Conservation (phyloP, 2,888 invertebrate genomes). For the Tholera decimalis region DNA sequence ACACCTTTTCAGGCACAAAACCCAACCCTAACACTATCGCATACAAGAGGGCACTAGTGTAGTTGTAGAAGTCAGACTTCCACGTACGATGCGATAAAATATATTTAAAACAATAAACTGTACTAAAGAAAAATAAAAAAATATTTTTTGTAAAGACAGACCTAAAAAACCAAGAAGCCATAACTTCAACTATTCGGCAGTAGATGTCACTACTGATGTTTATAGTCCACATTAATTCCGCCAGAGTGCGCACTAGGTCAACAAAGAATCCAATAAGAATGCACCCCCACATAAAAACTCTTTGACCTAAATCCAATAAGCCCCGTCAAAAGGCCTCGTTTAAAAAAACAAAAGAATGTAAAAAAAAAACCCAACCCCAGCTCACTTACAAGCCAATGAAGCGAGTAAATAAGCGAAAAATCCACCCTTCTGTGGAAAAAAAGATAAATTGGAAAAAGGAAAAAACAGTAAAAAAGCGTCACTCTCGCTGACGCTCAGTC, state of each 20-base stretch:
- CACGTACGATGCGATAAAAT: background rate
- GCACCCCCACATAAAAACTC: slow-evolving; percentile 53
- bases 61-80: background rate
- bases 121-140: background rate
- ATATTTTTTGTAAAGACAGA: background rate
- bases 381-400: slow-evolving; percentile 91
- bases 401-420: slow-evolving; percentile 91
- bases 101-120: background rate
- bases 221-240: slow-evolving; percentile 68
- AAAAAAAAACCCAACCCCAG: slow-evolving; percentile 81
- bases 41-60: slow-evolving; percentile 39
- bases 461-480: slow-evolving; percentile 78
- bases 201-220: slow-evolving; percentile 71
- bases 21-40: slow-evolving; percentile 18
- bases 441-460: slow-evolving; percentile 84
- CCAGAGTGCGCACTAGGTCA: slow-evolving; percentile 49
- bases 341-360: slow-evolving; percentile 75
- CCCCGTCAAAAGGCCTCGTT: slow-evolving; percentile 68
- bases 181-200: slow-evolving; percentile 64
- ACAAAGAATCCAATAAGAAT: slow-evolving; percentile 69
- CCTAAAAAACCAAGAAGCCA: background rate
- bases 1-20: background rate
- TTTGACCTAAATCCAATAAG: slow-evolving; percentile 83
- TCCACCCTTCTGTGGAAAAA: slow-evolving; percentile 88
- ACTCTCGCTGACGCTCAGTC: slow-evolving; percentile 83